Percentiles rank a stretch among this genome's conserved stretches.
Evolutionary conservation across 2,113 vertebrate species (phyloP).

Genomic region (Gnathonemus longibarbis): DNA sequence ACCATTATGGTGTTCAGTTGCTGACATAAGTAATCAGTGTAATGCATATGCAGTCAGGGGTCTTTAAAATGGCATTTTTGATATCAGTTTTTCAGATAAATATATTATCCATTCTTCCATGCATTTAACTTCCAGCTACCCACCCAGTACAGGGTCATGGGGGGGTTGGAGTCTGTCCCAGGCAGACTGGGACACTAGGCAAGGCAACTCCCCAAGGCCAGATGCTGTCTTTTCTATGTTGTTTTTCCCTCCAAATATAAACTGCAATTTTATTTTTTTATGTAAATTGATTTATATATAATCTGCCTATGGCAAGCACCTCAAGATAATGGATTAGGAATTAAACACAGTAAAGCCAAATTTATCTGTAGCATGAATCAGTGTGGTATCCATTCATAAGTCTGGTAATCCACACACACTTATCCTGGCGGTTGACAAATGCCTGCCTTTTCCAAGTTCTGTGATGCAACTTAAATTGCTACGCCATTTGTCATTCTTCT

Average conservation of each 20-base stretch:
- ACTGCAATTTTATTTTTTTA: not conserved
- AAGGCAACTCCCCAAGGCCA: not conserved
- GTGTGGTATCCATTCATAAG: not conserved
- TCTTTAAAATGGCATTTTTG: not conserved
- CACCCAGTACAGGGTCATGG: not conserved
- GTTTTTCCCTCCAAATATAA: not conserved
- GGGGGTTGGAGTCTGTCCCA: not conserved
- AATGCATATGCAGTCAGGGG: not conserved
- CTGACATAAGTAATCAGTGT: not conserved
- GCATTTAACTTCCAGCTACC: not conserved
- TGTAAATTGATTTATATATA: not conserved
- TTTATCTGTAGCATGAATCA: not conserved
- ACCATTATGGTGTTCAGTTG: not conserved
- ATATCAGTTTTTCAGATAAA: not conserved
- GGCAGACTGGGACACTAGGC: not conserved
- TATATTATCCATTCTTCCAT: not conserved
- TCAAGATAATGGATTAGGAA: not conserved
- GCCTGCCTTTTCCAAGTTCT: not conserved
- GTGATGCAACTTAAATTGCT: not conserved
- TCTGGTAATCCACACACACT: not conserved
- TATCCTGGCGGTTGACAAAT: not conserved
- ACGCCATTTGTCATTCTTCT: not conserved
- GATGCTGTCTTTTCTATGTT: not conserved
- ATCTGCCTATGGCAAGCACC: not conserved
- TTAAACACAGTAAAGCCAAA: not conserved